Conservation (phyloP, 2,113 vertebrate genomes). For the Lycocorax pyrrhopterus region DNA sequence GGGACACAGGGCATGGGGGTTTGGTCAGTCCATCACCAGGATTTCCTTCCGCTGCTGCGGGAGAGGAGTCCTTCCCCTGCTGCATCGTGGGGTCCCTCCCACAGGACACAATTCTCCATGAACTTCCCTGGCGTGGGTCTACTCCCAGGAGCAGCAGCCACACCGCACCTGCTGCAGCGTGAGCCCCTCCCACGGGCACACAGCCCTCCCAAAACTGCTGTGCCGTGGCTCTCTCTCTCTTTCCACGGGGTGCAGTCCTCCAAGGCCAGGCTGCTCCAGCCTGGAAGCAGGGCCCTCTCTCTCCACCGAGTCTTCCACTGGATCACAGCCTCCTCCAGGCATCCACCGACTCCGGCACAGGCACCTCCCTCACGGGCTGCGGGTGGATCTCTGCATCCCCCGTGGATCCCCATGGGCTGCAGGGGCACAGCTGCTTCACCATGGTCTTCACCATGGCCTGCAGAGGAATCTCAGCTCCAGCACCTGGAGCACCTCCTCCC, state of each 20-base stretch:
- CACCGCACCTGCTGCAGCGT: background rate
- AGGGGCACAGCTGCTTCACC: background rate
- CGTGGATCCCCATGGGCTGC: no score
- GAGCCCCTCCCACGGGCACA: background rate
- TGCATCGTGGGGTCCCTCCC: background rate
- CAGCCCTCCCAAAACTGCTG: background rate
- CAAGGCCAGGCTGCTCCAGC: background rate
- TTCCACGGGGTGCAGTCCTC: background rate
- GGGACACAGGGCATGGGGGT: no score
- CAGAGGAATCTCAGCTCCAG: background rate
- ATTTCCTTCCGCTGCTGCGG: background rate
- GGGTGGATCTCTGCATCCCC: no score
- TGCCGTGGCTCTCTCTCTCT: accelerated
- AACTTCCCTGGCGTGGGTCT: background rate
- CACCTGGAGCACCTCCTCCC: background rate
- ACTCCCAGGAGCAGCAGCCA: background rate
- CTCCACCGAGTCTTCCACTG: no score
- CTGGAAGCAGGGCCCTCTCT: no score
- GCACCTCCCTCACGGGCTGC: no score
- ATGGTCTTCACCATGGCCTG: background rate
- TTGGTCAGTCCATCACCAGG: background rate
- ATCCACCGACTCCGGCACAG: accelerated
- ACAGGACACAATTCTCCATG: background rate
- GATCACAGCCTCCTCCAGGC: no score
- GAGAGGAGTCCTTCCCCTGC: background rate